A percentile compares a stretch with the other conserved stretches of the same genome.
These are phyloP conservation scores for Callocephalon fimbriatum DNA, from an alignment of 2,113 vertebrate genomes.

Conservation along the genomic window DNA sequence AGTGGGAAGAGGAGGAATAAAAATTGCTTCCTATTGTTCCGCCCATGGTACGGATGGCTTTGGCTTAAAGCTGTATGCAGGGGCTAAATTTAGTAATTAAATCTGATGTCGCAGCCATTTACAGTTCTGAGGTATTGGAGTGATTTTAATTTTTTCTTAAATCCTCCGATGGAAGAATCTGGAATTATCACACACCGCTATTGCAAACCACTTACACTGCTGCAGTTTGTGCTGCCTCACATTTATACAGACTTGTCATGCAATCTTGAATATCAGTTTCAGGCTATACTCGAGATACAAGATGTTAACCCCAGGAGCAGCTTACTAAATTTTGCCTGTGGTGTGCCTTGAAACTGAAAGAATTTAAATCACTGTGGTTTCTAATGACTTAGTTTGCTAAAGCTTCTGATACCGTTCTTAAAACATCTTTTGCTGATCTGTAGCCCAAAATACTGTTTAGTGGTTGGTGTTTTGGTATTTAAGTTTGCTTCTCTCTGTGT, in stretches of 20 bases:
- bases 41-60: neutral
- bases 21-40: neutral
- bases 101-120: neutral
- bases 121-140: accelerated
- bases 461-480: neutral
- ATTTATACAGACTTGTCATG: neutral
- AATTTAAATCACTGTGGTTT: neutral
- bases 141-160: neutral
- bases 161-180: neutral
- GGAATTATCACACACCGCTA: neutral
- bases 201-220: neutral
- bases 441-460: neutral
- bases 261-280: neutral
- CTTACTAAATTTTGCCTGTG: neutral
- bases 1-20: conserved; percentile 5
- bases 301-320: conserved; percentile 27
- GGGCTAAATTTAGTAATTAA: neutral
- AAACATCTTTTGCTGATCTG: accelerated
- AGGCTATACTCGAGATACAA: neutral
- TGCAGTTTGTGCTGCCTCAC: neutral
- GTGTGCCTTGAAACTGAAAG: neutral
- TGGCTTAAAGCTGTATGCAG: neutral
- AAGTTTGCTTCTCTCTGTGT: neutral
- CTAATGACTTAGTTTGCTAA: neutral
- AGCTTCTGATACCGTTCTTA: neutral